Evolutionary conservation across 2,113 vertebrate species (phyloP), one percentile per base, ranked within the genome.

Genomic region (Hucho hucho): DNA sequence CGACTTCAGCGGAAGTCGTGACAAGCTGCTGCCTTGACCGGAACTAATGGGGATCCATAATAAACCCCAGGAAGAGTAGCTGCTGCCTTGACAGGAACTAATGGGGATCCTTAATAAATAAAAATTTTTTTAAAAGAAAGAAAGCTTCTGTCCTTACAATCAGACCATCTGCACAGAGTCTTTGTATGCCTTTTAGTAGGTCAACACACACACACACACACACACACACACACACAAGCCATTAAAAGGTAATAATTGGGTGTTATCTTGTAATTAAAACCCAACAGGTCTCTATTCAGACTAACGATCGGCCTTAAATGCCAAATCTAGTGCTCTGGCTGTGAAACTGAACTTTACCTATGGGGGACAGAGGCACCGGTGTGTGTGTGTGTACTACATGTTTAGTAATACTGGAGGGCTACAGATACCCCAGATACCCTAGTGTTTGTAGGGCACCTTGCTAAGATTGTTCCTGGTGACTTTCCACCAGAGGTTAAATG

Each of bases 261-360:
- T 9, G 11, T 47, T 72, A 59, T 78, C 47, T 61, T 22, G 59
- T 61, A 58, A 73, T 80, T 64, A 80, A 76, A 63, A 25, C 26
- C 37, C 37, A 24, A 56, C 25, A 53, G 5, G 32, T 63, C 25
- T 37, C 24, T 29, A 28, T 74, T 69, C 72, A 46, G 43, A 47
- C 37, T 43, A 43, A 43, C 37, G 9, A 11, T 11, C 2, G 37
- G 32, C 61, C 37, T 43, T 9, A 22, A 63, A 7, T 63, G 53
- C 53, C 16, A 56, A 20, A 1, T 16, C 4, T 43, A 43, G 2
- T 56, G 4, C 53, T 56, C 0, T 56, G 53, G 16, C 13, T 20
- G 53, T 56, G 13, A 56, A 56, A 14, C 53, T 56, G 53, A 56
- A 56, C 53, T 56, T 56, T 5, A 56, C 53, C 18, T 20, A 56